A percentile compares a stretch with the other conserved stretches of the same genome.
These are phyloP conservation scores for Pheosia tremula DNA, from an alignment of 2,888 invertebrate genomes.

Conservation along the genomic window DNA sequence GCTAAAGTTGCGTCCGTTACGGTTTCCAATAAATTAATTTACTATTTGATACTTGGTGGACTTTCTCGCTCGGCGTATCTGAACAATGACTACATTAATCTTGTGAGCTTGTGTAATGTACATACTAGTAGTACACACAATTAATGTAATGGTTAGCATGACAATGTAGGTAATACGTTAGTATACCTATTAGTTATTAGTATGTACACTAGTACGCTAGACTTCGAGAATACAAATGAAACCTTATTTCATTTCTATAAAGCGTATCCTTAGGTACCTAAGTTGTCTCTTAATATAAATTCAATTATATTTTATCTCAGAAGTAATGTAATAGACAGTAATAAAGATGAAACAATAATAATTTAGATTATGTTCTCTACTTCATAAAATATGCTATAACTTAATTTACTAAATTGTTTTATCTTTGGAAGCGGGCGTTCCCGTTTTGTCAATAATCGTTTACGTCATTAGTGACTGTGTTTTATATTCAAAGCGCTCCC, in stretches of 20 bases:
- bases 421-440: slow-evolving; percentile 24
- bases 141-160: too few relatives aligned
- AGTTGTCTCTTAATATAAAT: background rate
- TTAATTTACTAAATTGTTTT: slow-evolving; percentile 31
- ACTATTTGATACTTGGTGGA: slow-evolving; percentile 1
- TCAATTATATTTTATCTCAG: background rate
- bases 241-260: background rate
- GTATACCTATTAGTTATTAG: too few relatives aligned
- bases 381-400: slow-evolving; percentile 9
- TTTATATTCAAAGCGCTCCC: slow-evolving; percentile 56
- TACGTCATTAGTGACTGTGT: slow-evolving; percentile 57
- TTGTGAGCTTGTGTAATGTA: background rate
- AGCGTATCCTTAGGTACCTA: too few relatives aligned
- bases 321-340: background rate
- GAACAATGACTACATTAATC: background rate
- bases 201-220: too few relatives aligned
- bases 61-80: background rate
- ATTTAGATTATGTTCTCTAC: background rate
- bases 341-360: background rate
- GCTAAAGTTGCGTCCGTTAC: slow-evolving; percentile 7
- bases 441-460: slow-evolving; percentile 59
- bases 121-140: too few relatives aligned
- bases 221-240: background rate
- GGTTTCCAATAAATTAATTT: slow-evolving; percentile 7
- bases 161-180: background rate